These are phyloP conservation scores for Sylvia atricapilla DNA, from an alignment of 2,113 vertebrate species.

Conservation along the genomic window DNA sequence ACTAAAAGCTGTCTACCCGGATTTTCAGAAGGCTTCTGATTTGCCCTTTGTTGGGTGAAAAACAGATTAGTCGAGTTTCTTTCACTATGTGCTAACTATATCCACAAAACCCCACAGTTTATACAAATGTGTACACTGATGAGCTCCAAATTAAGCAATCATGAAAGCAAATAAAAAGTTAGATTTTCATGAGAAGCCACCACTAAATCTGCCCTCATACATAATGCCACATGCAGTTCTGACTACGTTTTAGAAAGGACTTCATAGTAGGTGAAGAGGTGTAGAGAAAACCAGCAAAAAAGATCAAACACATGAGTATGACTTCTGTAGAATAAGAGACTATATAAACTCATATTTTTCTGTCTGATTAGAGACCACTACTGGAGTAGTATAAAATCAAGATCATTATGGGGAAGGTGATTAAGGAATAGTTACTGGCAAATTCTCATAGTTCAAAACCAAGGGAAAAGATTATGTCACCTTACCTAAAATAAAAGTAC, in stretches of 20 bases:
- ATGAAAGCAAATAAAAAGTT: background rate
- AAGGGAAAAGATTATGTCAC: background rate
- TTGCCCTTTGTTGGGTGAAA: background rate
- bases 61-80: background rate
- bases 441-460: background rate
- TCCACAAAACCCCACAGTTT: background rate
- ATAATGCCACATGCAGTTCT: background rate
- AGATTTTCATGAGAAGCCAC: background rate
- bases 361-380: background rate
- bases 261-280: background rate
- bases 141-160: background rate
- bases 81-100: background rate
- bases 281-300: background rate
- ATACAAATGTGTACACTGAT: background rate
- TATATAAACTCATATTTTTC: background rate
- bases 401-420: background rate
- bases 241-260: background rate
- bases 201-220: background rate
- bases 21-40: background rate
- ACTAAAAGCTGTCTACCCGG: background rate
- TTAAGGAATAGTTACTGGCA: background rate
- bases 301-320: background rate
- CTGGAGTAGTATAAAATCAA: background rate
- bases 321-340: background rate
- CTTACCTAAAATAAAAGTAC: background rate